Conservation (phyloP, 2,797 vertebrate genomes). For the Pelodytes ibericus region DNA sequence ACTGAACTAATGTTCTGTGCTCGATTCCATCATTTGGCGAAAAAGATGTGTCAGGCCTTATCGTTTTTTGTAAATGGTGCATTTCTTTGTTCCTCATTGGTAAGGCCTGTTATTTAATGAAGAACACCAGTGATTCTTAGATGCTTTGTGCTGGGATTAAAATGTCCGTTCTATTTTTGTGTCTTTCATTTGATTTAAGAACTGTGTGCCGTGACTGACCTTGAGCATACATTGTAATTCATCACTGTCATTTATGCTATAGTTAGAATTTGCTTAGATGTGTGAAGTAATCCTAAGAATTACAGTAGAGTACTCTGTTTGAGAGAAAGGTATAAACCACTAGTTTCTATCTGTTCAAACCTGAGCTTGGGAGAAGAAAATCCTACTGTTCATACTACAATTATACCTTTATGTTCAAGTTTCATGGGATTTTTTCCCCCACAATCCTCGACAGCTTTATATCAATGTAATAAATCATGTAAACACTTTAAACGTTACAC, state of each 20-base stretch:
- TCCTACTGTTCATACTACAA: too few relatives aligned
- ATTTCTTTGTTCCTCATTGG: slow-evolving; percentile 40
- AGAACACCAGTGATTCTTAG: slow-evolving; percentile 24
- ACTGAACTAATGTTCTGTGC: slow-evolving; percentile 1
- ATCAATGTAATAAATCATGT: too few relatives aligned
- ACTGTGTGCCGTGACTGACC: slow-evolving; percentile 36
- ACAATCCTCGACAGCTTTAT: too few relatives aligned
- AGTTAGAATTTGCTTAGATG: slow-evolving; percentile 39
- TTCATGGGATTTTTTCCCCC: too few relatives aligned
- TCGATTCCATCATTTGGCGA: neutral
- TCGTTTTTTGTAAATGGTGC: slow-evolving; percentile 1
- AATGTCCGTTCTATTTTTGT: slow-evolving; percentile 49
- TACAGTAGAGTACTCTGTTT: slow-evolving; percentile 16
- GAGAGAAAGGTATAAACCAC: slow-evolving; percentile 4
- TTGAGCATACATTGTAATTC: slow-evolving; percentile 40
- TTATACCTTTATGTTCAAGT: too few relatives aligned
- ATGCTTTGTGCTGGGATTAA: slow-evolving; percentile 40
- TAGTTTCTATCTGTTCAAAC: neutral
- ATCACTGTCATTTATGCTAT: slow-evolving; percentile 47
- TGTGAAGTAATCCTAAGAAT: slow-evolving; percentile 33
- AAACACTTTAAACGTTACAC: too few relatives aligned
- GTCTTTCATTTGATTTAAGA: slow-evolving; percentile 45
- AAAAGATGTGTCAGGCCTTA: slow-evolving; percentile 33
- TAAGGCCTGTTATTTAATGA: slow-evolving; percentile 32
- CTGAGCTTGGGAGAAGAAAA: too few relatives aligned